Base-by-base conservation (phyloP, 2,888 invertebrate genomes). In the Lithophane socia region DNA sequence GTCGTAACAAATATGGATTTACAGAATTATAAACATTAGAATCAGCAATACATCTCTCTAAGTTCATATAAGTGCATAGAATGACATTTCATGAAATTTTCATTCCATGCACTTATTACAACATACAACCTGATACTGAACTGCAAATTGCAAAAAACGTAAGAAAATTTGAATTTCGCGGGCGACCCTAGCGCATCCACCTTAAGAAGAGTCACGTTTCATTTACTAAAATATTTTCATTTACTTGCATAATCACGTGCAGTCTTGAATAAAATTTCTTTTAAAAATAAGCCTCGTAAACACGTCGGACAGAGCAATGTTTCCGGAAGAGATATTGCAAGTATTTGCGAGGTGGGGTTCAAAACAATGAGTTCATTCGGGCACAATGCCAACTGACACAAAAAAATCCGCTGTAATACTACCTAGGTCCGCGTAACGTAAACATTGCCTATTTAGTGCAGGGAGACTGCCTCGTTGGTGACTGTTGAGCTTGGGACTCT, bases 361-460 rank as follows among this genome's bases (percentile, higher is more conserved):
- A 75, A 73, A 82, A 84, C 80, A 84, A 86, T 87, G 79, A 70
- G 71, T 67, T 76, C 49, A 63, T 65, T 61, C 77, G 78, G 87
- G 86, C 86, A 78, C 21, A 29, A 16, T 74, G 86, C 86, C 87
- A 87, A 78, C 12, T 72, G 73, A 78, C 75, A 80, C 72, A 47
- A 81, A 78, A 78, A 80, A 76, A 75, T 42, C 44, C 49, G 44
- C 44, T 69, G 63, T 78, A 78, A 87, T 66, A 76, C 29, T 64
- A 77, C 54, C 80, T 74, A 80, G 73, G 64, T 63, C 74, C 58
- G 54, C 13, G 56, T 8, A 42, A 24, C 56, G 72, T 78, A 82
- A 75, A 72, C 68, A 71, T 58, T 69, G 12, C 72, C 73, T 64
- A 68, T 60, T 85, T 78, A 56, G 82, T 73, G 68, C 71, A 54